Conservation (phyloP, 2,888 invertebrate genomes). For the Endomychus coccineus region DNA sequence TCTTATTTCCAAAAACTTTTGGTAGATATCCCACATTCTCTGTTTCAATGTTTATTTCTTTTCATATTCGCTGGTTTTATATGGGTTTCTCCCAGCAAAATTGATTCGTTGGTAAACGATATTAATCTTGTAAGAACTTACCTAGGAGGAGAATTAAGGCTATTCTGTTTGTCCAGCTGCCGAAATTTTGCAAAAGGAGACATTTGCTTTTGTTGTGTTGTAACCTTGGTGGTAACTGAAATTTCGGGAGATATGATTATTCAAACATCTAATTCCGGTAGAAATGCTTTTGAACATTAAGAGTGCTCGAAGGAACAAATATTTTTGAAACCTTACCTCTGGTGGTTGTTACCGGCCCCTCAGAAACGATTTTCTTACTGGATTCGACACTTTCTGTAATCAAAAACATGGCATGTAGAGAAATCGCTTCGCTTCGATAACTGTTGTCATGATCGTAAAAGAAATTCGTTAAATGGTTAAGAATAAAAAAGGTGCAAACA, state of each 20-base stretch:
- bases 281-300: too few species aligned
- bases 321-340: conserved; percentile 24
- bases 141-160: conserved; percentile 66
- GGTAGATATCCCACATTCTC: too few species aligned
- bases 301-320: too few species aligned
- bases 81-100: too few species aligned
- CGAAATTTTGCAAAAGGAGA: conserved; percentile 89
- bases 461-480: too few species aligned
- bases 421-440: too few species aligned
- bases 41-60: too few species aligned
- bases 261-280: background rate
- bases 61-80: too few species aligned
- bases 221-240: conserved; percentile 34
- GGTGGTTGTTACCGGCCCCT: conserved; percentile 35
- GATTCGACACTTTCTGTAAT: conserved; percentile 34
- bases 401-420: too few species aligned
- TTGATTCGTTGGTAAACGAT: conserved; percentile 2
- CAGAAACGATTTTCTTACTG: conserved; percentile 30
- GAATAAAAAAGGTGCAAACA: too few species aligned
- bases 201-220: conserved; percentile 56
- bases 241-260: background rate
- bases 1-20: too few species aligned
- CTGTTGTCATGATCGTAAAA: too few species aligned
- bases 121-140: conserved; percentile 48
- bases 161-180: conserved; percentile 83